Base-by-base conservation (phyloP, 2,797 vertebrate species). In the Neostethus bicornis region DNA sequence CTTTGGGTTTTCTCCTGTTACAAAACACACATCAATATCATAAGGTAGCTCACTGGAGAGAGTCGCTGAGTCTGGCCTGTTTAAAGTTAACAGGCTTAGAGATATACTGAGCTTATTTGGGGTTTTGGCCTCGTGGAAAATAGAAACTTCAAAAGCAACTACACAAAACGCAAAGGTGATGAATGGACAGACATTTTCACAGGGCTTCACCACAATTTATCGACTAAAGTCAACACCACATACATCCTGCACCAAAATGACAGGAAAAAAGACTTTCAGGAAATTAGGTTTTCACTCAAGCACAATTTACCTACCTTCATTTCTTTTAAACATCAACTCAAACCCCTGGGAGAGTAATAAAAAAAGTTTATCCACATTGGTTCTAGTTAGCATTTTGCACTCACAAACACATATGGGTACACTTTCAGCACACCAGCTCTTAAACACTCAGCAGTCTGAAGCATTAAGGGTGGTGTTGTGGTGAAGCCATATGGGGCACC, bases 401-500 rank as follows among this genome's bases (percentile, higher is more conserved):
- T 37, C 54, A 51, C 48, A 67, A 35, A 72, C 19, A 63, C 69
- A 70, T 24, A 61, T 69, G 68, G 54, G 77, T 68, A 51, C 20
- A 79, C 87, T 77, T 76, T 80, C 87, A 75, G 70, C 67, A 53
- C 65, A 70, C 51, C 63, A 74, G 49, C 77, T 80, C 61, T 58
- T 73, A 52, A 67, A 42, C 62, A 75, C 77, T 86, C 75, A 81
- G 83, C 86, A 83, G 58, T 81, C 70, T 86, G 53, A 21, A 47
- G 70, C 75, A 35, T 81, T 63, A 32, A 71, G 83, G 80, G 73
- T 81, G 86, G 85, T 81, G 80, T 79, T 90, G 86, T 90, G 89
- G 88, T 88, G 56, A 66, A 81, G 67, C 79, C 87, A 88, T 87
- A 89, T 86, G 87, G 78, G 72, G 75, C 73, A 61, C 83, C 68